Evolutionary conservation across 2,113 vertebrate genomes (phyloP).

Genomic region (Columba janthina): DNA sequence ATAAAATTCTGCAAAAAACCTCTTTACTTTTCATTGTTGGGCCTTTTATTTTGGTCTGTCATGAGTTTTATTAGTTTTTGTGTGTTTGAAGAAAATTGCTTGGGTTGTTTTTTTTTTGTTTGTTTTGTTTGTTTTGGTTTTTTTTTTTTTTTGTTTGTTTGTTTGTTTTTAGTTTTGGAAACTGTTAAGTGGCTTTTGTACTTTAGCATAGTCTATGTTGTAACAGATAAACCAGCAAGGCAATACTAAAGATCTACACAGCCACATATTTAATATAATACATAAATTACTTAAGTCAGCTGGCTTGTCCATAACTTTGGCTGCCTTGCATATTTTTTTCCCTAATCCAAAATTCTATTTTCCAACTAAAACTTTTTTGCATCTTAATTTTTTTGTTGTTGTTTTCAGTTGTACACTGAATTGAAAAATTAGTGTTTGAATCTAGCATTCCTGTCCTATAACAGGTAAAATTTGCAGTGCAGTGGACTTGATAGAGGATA

Average conservation of each 20-base stretch:
- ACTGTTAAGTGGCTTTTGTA: background rate
- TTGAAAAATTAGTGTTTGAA: background rate
- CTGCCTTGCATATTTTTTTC: background rate
- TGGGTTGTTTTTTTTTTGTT: background rate
- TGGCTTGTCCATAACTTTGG: background rate
- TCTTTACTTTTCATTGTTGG: background rate
- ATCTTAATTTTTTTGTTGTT: background rate
- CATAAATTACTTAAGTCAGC: background rate
- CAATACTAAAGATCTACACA: background rate
- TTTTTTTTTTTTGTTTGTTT: too few species aligned
- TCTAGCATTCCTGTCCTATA: background rate
- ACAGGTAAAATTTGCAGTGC: background rate
- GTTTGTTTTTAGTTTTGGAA: background rate
- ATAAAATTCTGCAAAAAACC: background rate
- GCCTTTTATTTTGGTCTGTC: background rate
- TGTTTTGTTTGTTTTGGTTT: background rate
- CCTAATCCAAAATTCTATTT: background rate
- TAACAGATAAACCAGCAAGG: background rate
- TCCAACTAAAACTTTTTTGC: background rate
- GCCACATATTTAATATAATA: background rate
- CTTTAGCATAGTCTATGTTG: background rate
- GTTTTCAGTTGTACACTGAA: background rate
- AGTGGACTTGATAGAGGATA: background rate
- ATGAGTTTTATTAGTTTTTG: background rate
- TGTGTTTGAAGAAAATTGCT: background rate